These are phyloP conservation scores for Pampus argenteus DNA, from an alignment of 2,797 vertebrate genomes.

Conservation along the genomic window DNA sequence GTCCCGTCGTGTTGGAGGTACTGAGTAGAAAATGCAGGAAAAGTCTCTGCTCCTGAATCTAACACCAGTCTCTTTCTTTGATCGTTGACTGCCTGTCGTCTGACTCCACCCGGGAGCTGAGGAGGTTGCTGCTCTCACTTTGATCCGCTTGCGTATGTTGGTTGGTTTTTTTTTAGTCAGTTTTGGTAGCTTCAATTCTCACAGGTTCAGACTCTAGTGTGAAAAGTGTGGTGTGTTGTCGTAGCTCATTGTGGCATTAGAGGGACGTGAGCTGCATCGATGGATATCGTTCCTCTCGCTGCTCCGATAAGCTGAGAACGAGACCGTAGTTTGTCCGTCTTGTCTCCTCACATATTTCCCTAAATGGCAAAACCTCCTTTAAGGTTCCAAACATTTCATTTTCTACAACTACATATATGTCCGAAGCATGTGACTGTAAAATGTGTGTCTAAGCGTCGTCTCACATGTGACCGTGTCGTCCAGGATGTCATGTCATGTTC, in stretches of 20 bases:
- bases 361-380: background rate
- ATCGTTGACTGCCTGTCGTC: background rate
- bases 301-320: background rate
- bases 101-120: slow-evolving; percentile 1
- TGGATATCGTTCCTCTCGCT: background rate
- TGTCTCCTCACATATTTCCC: background rate
- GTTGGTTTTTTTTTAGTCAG: background rate
- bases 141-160: background rate
- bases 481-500: background rate
- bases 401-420: background rate
- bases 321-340: background rate
- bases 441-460: slow-evolving; percentile 5
- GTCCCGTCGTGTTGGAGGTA: background rate
- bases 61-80: background rate
- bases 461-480: slow-evolving; percentile 8
- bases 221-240: no score
- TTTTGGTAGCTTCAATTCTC: background rate
- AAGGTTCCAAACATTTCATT: slow-evolving; percentile 5
- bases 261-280: no score
- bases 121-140: slow-evolving; percentile 10
- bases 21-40: background rate
- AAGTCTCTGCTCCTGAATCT: background rate
- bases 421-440: background rate
- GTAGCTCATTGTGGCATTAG: background rate
- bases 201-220: background rate